Percentiles rank a stretch among this genome's conserved stretches.
Evolutionary conservation across 2,797 vertebrate species (phyloP).

Genomic region (Helicolenus hilgendorfi): DNA sequence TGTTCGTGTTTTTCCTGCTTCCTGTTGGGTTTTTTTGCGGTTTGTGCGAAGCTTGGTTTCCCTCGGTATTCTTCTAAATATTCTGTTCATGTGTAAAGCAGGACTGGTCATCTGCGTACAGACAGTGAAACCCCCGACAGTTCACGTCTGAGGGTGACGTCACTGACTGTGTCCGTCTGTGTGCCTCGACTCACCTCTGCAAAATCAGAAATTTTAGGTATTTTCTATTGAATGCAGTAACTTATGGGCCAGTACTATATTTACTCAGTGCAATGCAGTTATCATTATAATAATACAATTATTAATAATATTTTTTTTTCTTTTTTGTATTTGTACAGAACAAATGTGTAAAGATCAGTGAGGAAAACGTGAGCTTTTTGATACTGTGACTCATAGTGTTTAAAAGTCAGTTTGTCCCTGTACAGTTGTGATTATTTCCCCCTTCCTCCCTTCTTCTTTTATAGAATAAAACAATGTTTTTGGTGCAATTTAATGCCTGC

Average conservation of each 20-base stretch:
- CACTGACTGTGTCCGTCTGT: conserved; percentile 33
- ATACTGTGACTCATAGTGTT: conserved; percentile 92
- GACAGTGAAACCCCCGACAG: conserved; percentile 6
- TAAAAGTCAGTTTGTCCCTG: conserved; percentile 91
- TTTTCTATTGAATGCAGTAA: conserved; percentile 93
- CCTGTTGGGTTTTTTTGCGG: background rate
- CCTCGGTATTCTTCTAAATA: conserved; percentile 40
- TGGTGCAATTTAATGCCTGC: conserved; percentile 81
- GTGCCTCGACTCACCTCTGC: conserved; percentile 69
- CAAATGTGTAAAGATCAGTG: conserved; percentile 91
- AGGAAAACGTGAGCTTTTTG: conserved; percentile 91
- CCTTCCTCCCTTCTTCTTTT: conserved; percentile 85
- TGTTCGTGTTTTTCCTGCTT: conserved; percentile 32
- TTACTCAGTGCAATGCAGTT: conserved; percentile 93
- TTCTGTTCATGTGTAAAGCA: conserved; percentile 34
- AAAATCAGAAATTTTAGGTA: conserved; percentile 79
- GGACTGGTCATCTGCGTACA: conserved; percentile 37
- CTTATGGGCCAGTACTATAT: conserved; percentile 92
- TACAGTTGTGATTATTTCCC: conserved; percentile 89
- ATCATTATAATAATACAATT: conserved; percentile 89
- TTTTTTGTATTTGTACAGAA: conserved; percentile 93
- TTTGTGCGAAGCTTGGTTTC: conserved; percentile 38
- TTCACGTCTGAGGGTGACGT: conserved; percentile 27
- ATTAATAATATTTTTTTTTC: conserved; percentile 83
- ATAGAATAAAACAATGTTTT: conserved; percentile 92